A percentile compares a stretch with the other conserved stretches of the same genome.
These are phyloP conservation scores for Fratercula arctica DNA, from an alignment of 2,797 vertebrate species.

Conservation along the genomic window DNA sequence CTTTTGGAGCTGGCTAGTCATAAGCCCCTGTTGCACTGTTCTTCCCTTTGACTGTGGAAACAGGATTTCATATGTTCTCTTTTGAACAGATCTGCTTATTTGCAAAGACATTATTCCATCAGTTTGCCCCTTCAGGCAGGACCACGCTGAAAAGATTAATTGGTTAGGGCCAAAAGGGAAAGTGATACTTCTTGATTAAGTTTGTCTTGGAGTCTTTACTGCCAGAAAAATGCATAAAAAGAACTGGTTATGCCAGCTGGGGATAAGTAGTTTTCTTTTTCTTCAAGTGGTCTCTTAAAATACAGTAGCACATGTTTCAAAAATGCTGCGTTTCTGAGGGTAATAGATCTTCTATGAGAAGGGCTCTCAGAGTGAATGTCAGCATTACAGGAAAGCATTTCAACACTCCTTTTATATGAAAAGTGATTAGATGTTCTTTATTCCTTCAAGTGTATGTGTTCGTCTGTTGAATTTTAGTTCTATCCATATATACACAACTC, in stretches of 20 bases:
- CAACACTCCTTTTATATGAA: background rate
- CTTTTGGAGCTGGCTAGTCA: background rate
- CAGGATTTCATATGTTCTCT: background rate
- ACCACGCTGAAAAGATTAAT: background rate
- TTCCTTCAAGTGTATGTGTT: background rate
- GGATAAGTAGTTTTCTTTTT: background rate
- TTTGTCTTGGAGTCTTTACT: background rate
- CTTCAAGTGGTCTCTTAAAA: background rate
- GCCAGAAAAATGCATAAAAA: background rate
- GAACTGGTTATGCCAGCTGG: background rate
- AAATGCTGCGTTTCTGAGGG: background rate
- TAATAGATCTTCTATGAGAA: background rate
- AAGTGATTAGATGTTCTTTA: constrained; percentile 8
- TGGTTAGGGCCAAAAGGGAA: background rate
- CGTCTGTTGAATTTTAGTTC: background rate
- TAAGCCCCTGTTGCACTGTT: background rate
- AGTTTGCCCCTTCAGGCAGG: background rate
- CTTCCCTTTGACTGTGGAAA: background rate
- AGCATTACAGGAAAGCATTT: background rate
- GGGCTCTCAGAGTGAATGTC: background rate
- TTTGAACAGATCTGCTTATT: background rate
- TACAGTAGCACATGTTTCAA: background rate
- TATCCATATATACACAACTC: background rate
- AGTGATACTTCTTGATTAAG: background rate
- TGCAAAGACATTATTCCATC: background rate